phyloP scores from a whole-genome alignment of 2,797 vertebrate genomes.

The Danio albolineatus region DNA sequence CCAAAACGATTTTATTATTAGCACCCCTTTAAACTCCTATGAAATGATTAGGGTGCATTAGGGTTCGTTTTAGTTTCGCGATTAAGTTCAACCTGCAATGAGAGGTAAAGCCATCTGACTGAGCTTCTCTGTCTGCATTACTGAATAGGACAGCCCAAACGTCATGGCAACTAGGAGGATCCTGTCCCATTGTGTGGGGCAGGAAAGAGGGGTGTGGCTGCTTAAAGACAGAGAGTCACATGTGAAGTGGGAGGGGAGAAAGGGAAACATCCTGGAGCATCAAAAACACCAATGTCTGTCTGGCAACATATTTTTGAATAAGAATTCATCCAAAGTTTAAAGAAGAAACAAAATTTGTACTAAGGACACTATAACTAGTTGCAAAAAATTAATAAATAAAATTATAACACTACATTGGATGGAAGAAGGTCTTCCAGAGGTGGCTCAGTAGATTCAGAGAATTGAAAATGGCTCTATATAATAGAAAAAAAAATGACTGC shows the following conservation, averaged over 20 bases:
- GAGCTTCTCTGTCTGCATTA: slow-evolving; percentile 71
- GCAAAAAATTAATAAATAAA: too few relatives aligned
- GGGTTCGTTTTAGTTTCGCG: slow-evolving; percentile 20
- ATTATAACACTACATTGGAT: too few relatives aligned
- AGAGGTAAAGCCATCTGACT: slow-evolving; percentile 45
- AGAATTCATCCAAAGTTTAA: too few relatives aligned
- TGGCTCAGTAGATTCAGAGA: too few relatives aligned
- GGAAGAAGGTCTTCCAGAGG: too few relatives aligned
- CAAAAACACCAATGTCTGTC: slow-evolving; percentile 54
- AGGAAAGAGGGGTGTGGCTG: slow-evolving; percentile 69
- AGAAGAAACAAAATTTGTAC: too few relatives aligned
- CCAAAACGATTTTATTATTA: background rate
- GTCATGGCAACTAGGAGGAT: slow-evolving; percentile 82
- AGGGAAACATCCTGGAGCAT: slow-evolving; percentile 60
- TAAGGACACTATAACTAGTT: too few relatives aligned
- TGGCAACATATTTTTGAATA: slow-evolving; percentile 38
- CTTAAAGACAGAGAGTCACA: slow-evolving; percentile 52
- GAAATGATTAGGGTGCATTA: background rate
- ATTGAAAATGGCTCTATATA: too few relatives aligned
- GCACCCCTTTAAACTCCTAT: background rate
- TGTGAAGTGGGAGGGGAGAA: slow-evolving; percentile 71
- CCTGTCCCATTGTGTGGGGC: slow-evolving; percentile 73
- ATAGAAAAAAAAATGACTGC: too few relatives aligned
- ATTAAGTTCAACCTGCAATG: slow-evolving; percentile 56
- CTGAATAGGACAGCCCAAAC: slow-evolving; percentile 68